Evolutionary conservation across 1,140 invertebrate species (phyloP), one percentile per base, ranked within the genome.

Genomic region (Lasaia peninsularis): DNA sequence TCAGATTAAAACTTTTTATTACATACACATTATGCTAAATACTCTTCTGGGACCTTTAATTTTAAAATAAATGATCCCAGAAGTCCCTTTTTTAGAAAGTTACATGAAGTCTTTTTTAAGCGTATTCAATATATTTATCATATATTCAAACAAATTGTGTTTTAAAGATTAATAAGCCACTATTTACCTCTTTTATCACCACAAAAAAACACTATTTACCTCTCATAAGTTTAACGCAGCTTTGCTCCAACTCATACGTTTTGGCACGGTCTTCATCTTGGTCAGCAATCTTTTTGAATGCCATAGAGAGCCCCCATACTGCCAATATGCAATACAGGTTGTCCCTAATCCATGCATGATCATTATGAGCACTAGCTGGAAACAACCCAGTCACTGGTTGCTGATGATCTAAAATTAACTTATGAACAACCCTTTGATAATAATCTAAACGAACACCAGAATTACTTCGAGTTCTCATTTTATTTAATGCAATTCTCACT

Each of bases 251-350:
- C 86, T 99, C 98, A 82, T 99, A 99, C 3, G 97, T 97, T 90
- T 99, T 99, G 0, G 98, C 97, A 64, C 98, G 89, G 84, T 99
- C 98, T 90, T 99, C 98, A 90, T 99, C 98, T 78, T 98, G 94
- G 89, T 99, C 98, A 2, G 98, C 97, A 76, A 97, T 98, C 90
- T 99, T 99, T 83, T 98, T 98, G 83, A 99, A 99, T 0, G 98
- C 96, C 94, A 99, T 96, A 2, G 98, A 97, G 1, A 99, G 90
- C 9, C 97, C 98, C 99, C 99, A 99, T 8, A 99, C 96, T 11
- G 98, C 95, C 60, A 99, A 89, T 68, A 99, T 97, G 63, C 97
- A 98, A 78, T 99, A 99, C 0, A 99, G 92, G 92, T 99, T 99
- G 81, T 99, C 98, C 12, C 99, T 92, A 58, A 99, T 97, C 98